These are phyloP conservation scores for Fringilla coelebs DNA, from an alignment of 2,797 vertebrate species.

Conservation along the genomic window DNA sequence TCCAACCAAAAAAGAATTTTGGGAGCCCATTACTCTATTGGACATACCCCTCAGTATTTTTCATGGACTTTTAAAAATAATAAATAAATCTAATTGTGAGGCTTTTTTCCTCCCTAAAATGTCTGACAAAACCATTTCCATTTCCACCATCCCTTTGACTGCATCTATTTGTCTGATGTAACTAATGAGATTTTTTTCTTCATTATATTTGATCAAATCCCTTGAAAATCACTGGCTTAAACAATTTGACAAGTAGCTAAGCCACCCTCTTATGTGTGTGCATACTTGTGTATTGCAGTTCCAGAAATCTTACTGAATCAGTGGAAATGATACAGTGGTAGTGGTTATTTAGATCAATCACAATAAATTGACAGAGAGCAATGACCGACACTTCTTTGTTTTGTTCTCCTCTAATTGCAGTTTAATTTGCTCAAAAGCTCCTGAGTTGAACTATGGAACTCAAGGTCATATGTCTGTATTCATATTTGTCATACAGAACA, in stretches of 20 bases:
- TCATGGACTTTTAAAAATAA: neutral
- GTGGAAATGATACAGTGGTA: neutral
- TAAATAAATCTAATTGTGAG: neutral
- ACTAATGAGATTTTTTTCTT: neutral
- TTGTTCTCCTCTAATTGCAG: neutral
- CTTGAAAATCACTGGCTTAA: neutral
- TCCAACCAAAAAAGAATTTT: neutral
- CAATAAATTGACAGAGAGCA: neutral
- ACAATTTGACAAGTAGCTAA: neutral
- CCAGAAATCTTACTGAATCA: neutral
- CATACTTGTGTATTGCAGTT: neutral
- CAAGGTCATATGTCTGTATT: neutral
- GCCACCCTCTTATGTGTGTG: neutral
- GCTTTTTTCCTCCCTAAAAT: neutral
- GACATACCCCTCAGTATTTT: neutral
- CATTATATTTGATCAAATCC: neutral
- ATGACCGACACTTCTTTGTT: neutral
- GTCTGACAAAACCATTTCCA: neutral
- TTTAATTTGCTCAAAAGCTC: neutral
- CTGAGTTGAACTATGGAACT: neutral
- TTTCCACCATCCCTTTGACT: neutral
- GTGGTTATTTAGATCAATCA: neutral
- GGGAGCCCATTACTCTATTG: neutral
- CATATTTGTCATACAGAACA: neutral
- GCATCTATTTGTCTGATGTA: neutral